These are phyloP conservation scores for Sturnira hondurensis DNA, from an alignment of 2,113 vertebrate genomes.

Conservation along the genomic window DNA sequence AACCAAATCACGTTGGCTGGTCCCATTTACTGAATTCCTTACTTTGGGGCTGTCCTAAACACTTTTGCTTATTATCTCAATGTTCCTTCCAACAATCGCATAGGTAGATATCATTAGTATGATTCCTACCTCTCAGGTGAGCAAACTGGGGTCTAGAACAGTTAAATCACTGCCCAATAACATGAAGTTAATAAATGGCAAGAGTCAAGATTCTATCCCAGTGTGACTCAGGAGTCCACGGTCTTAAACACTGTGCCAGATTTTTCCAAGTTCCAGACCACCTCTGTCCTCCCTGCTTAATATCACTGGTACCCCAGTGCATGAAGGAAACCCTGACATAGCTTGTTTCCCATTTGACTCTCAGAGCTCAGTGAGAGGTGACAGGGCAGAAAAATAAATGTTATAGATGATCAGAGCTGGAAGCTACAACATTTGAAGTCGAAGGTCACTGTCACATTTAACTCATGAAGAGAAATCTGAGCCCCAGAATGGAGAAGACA, in stretches of 20 bases:
- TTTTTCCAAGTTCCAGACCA: not conserved
- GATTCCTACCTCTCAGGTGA: not conserved
- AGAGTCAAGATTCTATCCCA: not conserved
- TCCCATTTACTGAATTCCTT: not conserved
- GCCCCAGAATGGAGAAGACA: not conserved
- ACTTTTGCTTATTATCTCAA: not conserved
- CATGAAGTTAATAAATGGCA: not conserved
- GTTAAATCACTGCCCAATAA: not conserved
- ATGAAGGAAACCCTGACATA: not conserved
- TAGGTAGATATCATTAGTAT: not conserved
- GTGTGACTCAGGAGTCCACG: not conserved
- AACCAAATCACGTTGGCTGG: not conserved
- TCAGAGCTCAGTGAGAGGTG: not conserved
- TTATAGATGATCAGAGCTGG: not conserved
- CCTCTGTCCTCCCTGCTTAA: not conserved
- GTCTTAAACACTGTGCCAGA: rapidly evolving
- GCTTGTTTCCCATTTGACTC: not conserved
- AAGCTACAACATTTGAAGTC: not conserved
- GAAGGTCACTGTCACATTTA: not conserved
- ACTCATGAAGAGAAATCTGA: not conserved
- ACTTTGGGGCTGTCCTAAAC: not conserved
- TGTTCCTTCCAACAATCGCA: not conserved
- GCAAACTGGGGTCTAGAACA: not conserved
- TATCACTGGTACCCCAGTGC: not conserved
- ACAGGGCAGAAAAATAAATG: not conserved